Evolutionary conservation across 1,140 invertebrate genomes (phyloP).

Genomic region (Hetaerina americana): DNA sequence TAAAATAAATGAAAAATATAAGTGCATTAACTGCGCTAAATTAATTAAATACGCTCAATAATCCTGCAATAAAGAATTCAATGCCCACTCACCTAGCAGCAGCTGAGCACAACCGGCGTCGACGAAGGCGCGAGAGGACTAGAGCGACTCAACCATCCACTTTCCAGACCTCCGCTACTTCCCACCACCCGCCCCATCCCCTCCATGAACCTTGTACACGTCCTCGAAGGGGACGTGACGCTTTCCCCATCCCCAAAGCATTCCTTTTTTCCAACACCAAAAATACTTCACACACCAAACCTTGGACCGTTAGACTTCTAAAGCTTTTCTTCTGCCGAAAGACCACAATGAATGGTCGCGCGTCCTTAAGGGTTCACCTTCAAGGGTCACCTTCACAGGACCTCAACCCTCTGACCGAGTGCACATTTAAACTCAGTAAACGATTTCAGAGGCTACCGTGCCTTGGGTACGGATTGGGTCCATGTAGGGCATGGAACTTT

Average conservation of each 20-base stretch:
- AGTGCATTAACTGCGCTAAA: no score
- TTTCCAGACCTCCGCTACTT: background rate
- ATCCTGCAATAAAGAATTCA: no score
- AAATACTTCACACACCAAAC: background rate
- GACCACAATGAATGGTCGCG: background rate
- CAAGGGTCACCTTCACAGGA: background rate
- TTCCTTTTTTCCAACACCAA: background rate
- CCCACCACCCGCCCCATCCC: background rate
- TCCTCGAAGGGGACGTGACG: background rate
- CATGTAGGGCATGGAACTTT: no score
- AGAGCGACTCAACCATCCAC: background rate
- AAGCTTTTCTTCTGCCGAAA: background rate
- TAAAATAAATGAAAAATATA: no score
- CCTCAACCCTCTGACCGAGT: no score
- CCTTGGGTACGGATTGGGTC: no score
- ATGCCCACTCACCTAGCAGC: no score
- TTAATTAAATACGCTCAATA: no score
- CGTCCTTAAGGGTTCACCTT: background rate
- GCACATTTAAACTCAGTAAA: no score
- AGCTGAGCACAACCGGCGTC: background rate
- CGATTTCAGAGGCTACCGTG: no score
- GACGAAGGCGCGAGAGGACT: background rate
- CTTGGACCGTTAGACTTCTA: no score
- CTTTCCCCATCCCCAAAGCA: background rate
- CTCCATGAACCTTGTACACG: background rate